Base-by-base conservation (phyloP, 2,888 invertebrate species). In the Strigamia maritima region DNA sequence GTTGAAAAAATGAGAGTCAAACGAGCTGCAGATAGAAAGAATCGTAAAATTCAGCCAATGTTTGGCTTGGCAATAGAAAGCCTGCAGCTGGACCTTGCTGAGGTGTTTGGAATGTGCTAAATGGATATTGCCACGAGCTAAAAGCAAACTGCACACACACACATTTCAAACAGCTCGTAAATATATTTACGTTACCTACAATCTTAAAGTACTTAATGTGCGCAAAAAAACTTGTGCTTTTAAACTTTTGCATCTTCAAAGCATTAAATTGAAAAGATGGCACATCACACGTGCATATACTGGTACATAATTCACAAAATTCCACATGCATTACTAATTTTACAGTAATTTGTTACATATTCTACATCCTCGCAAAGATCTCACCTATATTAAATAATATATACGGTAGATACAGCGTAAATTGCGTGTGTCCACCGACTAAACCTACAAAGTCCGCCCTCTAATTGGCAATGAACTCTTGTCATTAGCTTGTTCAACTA, bases 121-220 rank as follows among this genome's bases (percentile, higher is more conserved):
- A 60, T 60, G 60, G 60, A 60, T 22, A 60, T 60, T 60, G 60
- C 60, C 60, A 60, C 60, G n/a, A 60, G 60, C 60, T 60, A 60
- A 60, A 60, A 22, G 60, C 60, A 60, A 60, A 60, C 60, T 60
- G 60, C 60, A 60, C 22, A n/a, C 60, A 22, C 60, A 60, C 40
- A 60, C 10, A 22, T 60, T 60, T 60, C 60, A 60, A 60, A n/a
- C n/a, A 19, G 60, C 60, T 60, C 60, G 60, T 60, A 60, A 60
- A 60, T 60, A 60, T 19, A 60, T 60, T 60, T 60, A 60, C 22
- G 22, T 60, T 60, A 60, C 60, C 22, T 60, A 19, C 60, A 60
- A 16, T 60, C 60, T 60, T 22, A 60, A 60, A 60, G 60, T 60
- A 22, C 19, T 40, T 40, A 40, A 3, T 14, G 16, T 10, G 40